Evolutionary conservation across 2,797 vertebrate species (phyloP).

Genomic region (Zalophus californianus): DNA sequence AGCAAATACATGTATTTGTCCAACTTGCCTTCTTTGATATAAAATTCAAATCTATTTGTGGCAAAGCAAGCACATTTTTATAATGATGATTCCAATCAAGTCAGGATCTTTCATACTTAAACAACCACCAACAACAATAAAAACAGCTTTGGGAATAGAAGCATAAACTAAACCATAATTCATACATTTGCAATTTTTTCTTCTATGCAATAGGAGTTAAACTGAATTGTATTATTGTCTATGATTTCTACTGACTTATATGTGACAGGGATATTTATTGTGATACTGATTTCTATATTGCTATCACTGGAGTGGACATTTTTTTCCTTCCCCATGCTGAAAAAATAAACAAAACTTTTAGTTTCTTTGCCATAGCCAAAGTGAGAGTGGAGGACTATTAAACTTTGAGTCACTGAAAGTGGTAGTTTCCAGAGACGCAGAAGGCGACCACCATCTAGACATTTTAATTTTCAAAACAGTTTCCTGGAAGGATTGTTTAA

Average conservation of each 20-base stretch:
- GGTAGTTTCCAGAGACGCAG: neutral
- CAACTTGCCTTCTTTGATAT: constrained; percentile 10
- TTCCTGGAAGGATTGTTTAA: neutral
- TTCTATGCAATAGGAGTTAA: neutral
- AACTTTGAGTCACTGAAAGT: neutral
- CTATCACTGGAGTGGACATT: neutral
- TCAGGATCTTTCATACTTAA: constrained; percentile 18
- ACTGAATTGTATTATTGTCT: constrained; percentile 19
- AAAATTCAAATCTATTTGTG: constrained; percentile 51
- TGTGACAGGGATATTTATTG: constrained; percentile 30
- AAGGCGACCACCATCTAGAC: neutral
- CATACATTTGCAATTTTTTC: neutral
- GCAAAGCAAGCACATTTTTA: constrained; percentile 18
- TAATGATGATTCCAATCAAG: constrained; percentile 49
- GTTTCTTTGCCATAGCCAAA: neutral
- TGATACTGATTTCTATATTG: neutral
- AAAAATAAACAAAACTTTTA: neutral
- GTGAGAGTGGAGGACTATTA: neutral
- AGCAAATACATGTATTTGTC: neutral
- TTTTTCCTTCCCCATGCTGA: neutral
- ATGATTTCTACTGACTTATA: neutral
- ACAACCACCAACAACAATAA: neutral
- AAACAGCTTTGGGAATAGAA: neutral
- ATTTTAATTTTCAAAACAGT: constrained; percentile 31
- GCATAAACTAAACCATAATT: neutral